Conservation (phyloP, 2,888 invertebrate genomes). For the Microctonus aethiopoides region DNA sequence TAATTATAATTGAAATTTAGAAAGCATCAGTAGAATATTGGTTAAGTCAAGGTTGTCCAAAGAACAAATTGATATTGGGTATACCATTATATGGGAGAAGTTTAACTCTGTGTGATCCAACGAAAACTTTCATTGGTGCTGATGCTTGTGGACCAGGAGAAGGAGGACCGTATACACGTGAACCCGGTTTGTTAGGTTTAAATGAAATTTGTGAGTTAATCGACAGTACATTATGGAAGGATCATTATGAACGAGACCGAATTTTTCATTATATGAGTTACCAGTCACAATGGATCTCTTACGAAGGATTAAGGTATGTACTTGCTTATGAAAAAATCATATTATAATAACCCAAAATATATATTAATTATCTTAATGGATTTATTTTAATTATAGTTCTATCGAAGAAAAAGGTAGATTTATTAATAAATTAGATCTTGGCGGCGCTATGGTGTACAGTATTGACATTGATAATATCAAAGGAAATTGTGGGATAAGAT, state of each 20-base stretch:
- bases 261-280: no score
- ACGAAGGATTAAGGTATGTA: no score
- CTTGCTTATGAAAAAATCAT: no score
- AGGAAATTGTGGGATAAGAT: slow-evolving; percentile 73
- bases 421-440: slow-evolving; percentile 59
- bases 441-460: slow-evolving; percentile 83
- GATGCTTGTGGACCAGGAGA: slow-evolving; percentile 71
- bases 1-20: slow-evolving; percentile 48
- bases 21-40: slow-evolving; percentile 69
- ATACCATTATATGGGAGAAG: slow-evolving; percentile 78
- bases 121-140: slow-evolving; percentile 69
- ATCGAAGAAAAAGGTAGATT: slow-evolving; percentile 63
- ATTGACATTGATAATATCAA: slow-evolving; percentile 83
- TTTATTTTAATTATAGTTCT: slow-evolving; percentile 58
- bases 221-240: no score
- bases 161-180: slow-evolving; percentile 75
- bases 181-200: slow-evolving; percentile 75
- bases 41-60: slow-evolving; percentile 71
- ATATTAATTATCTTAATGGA: background rate
- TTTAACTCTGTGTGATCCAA: slow-evolving; percentile 71
- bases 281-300: no score
- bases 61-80: slow-evolving; percentile 77
- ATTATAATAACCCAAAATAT: no score
- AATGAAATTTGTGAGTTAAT: slow-evolving; percentile 72
- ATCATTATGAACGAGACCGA: no score